Percentiles rank a stretch among this genome's conserved stretches.
Conservation (phyloP, 2,888 invertebrate genomes). For the Abrostola triplasia region DNA sequence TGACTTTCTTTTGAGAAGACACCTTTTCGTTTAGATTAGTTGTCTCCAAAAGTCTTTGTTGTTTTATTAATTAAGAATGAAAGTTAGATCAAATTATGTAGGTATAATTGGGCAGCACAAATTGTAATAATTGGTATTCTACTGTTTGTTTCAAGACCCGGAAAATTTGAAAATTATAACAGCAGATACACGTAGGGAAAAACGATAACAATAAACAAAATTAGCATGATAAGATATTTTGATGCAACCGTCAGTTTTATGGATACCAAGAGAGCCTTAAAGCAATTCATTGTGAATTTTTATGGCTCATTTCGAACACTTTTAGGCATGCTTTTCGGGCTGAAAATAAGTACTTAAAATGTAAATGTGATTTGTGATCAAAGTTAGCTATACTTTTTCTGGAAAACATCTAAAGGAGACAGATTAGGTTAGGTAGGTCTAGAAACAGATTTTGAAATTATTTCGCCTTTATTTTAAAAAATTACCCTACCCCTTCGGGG, state of each 20-base stretch:
- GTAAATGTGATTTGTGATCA: conserved; percentile 39
- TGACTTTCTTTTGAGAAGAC: too few species aligned
- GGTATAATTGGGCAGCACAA: too few species aligned
- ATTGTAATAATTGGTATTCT: too few species aligned
- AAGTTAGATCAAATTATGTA: too few species aligned
- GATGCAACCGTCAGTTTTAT: conserved; percentile 60
- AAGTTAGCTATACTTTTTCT: conserved; percentile 22
- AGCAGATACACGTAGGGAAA: conserved; percentile 24
- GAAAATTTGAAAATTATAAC: background rate
- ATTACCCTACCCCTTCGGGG: too few species aligned
- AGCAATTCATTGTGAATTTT: conserved; percentile 58
- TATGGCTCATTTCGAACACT: conserved; percentile 50
- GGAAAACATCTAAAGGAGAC: conserved; percentile 27
- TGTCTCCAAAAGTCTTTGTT: too few species aligned
- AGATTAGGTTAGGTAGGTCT: background rate
- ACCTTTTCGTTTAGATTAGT: too few species aligned
- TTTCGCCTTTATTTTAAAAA: too few species aligned
- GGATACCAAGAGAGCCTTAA: conserved; percentile 49
- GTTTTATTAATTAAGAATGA: too few species aligned
- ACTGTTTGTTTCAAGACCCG: too few species aligned
- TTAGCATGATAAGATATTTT: conserved; percentile 56
- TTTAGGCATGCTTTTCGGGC: conserved; percentile 26
- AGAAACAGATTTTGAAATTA: too few species aligned
- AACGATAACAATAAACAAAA: conserved; percentile 56
- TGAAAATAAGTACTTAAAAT: conserved; percentile 37